Evolutionary conservation across 2,797 vertebrate genomes (phyloP).

Genomic region (Pipistrellus nathusii): DNA sequence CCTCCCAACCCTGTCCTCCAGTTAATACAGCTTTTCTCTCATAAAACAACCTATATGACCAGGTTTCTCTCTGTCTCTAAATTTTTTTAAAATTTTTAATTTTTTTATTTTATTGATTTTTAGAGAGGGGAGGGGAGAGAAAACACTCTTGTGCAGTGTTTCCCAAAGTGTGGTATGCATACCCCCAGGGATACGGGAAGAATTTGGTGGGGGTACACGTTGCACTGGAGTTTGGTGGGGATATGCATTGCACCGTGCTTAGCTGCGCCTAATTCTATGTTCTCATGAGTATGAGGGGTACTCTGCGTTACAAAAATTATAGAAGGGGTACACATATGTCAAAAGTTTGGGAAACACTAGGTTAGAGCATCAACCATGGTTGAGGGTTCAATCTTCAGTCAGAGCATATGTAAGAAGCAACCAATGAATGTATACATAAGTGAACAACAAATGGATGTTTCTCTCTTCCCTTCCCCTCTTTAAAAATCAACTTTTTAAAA

Average conservation of each 20-base stretch:
- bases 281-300: too few species aligned
- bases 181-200: too few species aligned
- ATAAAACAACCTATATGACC: background rate
- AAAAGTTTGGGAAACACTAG: too few species aligned
- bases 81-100: background rate
- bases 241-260: too few species aligned
- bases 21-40: background rate
- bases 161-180: too few species aligned
- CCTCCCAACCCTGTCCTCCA: background rate
- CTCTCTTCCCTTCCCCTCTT: background rate
- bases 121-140: background rate
- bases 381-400: background rate
- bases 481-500: background rate
- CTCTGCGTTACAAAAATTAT: too few species aligned
- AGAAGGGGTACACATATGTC: too few species aligned
- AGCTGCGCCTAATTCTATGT: too few species aligned
- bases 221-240: too few species aligned
- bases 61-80: background rate
- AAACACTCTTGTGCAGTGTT: background rate
- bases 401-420: background rate
- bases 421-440: background rate
- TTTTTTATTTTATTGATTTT: background rate
- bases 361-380: background rate
- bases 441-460: background rate
- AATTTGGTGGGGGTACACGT: too few species aligned